A percentile compares a stretch with the other conserved stretches of the same genome.
phyloP scores from a whole-genome alignment of 1,140 invertebrate species.

The Oscheius sp. region DNA sequence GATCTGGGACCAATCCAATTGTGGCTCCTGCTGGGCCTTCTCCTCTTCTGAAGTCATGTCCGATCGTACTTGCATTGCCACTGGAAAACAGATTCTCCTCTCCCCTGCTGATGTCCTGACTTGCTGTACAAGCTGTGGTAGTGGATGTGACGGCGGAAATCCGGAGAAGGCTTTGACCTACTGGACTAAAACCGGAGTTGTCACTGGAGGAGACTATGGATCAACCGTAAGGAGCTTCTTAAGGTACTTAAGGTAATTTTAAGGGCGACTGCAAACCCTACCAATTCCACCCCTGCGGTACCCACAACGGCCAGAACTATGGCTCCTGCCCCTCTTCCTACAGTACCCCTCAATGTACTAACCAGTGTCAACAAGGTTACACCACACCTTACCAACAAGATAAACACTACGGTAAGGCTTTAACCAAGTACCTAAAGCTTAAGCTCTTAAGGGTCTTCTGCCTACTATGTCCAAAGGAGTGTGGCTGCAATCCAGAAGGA shows the following conservation, averaged over 20 bases:
- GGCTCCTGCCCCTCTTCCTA: background rate
- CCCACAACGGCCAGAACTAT: background rate
- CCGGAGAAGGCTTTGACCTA: slow-evolving; percentile 1
- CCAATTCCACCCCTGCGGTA: background rate
- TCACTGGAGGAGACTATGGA: slow-evolving; percentile 19
- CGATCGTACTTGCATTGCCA: slow-evolving; percentile 20
- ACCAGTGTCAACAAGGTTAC: background rate
- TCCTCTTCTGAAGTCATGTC: slow-evolving; percentile 21
- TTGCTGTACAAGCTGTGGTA: slow-evolving; percentile 13
- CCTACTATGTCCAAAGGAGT: background rate
- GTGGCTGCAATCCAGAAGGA: background rate
- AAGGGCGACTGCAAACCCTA: background rate
- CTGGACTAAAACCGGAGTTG: slow-evolving; percentile 1
- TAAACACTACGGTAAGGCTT: background rate
- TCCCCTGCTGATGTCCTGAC: slow-evolving; percentile 14
- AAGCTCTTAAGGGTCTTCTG: background rate
- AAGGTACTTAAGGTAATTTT: background rate
- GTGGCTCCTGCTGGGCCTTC: slow-evolving; percentile 30
- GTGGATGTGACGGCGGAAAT: slow-evolving; percentile 25
- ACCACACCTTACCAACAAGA: background rate
- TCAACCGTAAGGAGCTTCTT: background rate
- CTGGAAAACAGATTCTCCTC: background rate
- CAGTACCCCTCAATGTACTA: background rate
- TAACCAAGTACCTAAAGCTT: background rate
- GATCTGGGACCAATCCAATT: slow-evolving; percentile 4